Base-by-base conservation (phyloP, 2,888 invertebrate genomes). In the Lacanobia oleracea region DNA sequence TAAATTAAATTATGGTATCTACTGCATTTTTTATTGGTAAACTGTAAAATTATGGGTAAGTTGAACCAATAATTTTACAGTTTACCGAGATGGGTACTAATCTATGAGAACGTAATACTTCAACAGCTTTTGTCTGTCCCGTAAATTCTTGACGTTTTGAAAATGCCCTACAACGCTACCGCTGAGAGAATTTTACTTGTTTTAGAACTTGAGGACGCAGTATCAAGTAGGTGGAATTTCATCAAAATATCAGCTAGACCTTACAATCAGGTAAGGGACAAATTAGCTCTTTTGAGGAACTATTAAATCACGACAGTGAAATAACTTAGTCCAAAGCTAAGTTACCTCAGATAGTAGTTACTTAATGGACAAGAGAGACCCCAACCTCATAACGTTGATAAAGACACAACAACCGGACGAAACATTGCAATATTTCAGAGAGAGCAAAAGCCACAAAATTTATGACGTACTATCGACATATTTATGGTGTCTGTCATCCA, bases 401-500 rank as follows among this genome's bases (percentile, higher is more conserved):
- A 73, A 73, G 59, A 62, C 57, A 53, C 67, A 59, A 16, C 21
- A 82, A 87, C 82, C 80, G 86, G 83, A 83, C 83, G 87, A 84
- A 88, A 88, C 85, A 82, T 74, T 83, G 84, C 78, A 83, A 91
- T 90, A 90, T 87, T 85, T 90, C 89, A 89, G 82, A 84, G 82
- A 84, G 77, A 75, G 85, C 79, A 82, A 86, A 88, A 88, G 88
- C 88, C 83, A 83, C 90, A 90, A 93, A 92, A 93, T 91, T 94
- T 93, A 92, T 90, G 91, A 85, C 86, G 84, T 88, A 81, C 88
- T 90, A 91, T 92, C 93, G 93, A 94, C 92, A 93, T 95, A 95
- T 95, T 95, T 94, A 95, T 94, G 92, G 91, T 90, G 88, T 90
- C 93, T 93, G 94, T 94, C 94, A 92, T 86, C 88, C 94, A 94